A percentile compares a stretch with the other conserved stretches of the same genome.
phyloP scores from a whole-genome alignment of 2,888 invertebrate genomes.

The Ichneumon xanthorius region DNA sequence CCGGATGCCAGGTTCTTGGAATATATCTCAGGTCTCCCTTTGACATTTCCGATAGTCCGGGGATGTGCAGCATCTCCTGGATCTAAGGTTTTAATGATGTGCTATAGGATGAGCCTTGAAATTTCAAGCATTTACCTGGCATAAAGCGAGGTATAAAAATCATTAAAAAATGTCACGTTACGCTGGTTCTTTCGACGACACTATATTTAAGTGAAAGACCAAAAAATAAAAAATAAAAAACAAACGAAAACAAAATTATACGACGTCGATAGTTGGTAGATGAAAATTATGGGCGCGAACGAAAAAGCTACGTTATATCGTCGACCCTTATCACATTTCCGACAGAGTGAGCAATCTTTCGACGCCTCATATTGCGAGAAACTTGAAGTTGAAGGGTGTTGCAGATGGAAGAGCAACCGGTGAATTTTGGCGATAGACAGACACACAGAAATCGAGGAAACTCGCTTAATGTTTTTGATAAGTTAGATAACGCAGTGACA shows the following conservation, averaged over 20 bases:
- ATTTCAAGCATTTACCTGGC: background rate
- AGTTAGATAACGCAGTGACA: background rate
- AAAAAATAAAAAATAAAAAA: background rate
- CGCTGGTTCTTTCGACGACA: background rate
- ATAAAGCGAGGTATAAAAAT: no score
- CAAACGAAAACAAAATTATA: background rate
- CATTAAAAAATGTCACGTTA: background rate
- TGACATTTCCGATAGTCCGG: conserved; percentile 29
- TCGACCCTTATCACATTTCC: background rate
- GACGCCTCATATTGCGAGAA: conserved; percentile 10
- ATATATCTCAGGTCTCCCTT: conserved; percentile 12
- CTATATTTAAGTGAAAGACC: background rate
- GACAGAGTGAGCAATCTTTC: background rate
- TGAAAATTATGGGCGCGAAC: background rate
- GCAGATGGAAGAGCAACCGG: conserved; percentile 6
- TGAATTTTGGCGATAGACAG: background rate
- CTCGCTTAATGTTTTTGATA: background rate
- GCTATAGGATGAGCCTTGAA: background rate
- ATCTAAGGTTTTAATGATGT: conserved; percentile 9
- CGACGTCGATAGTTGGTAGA: background rate
- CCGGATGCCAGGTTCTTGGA: conserved; percentile 19
- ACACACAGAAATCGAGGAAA: background rate
- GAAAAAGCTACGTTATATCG: background rate
- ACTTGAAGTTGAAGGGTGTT: background rate
- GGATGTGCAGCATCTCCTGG: background rate